Conservation (phyloP, 2,113 vertebrate genomes). For the Calyptomena viridis region DNA sequence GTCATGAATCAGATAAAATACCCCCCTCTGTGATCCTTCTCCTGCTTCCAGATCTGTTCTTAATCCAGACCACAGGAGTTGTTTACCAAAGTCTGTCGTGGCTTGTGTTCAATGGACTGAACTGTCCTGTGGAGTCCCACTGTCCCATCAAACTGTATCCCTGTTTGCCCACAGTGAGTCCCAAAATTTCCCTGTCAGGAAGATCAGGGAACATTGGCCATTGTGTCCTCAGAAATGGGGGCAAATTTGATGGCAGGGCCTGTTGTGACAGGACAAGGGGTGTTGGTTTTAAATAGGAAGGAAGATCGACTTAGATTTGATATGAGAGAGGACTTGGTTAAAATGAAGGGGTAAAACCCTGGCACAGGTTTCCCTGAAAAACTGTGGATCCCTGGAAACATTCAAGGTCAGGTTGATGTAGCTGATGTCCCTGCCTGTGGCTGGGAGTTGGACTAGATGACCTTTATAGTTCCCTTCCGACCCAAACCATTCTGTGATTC, state of each 20-base stretch:
- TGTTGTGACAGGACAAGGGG: not conserved
- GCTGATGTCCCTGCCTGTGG: not conserved
- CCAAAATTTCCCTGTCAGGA: not conserved
- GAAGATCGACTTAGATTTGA: not conserved
- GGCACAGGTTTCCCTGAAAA: not conserved
- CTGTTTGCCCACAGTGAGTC: not conserved
- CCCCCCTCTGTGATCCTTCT: not conserved
- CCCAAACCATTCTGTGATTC: not conserved
- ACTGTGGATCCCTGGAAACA: not conserved
- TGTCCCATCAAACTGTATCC: accelerated
- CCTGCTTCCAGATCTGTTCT: not conserved
- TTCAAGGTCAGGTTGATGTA: not conserved
- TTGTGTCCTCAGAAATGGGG: accelerated
- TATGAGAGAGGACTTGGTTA: accelerated
- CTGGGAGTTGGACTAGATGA: too few relatives aligned
- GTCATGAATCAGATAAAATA: not conserved
- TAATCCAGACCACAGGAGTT: not conserved
- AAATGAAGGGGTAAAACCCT: not conserved
- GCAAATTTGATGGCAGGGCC: not conserved
- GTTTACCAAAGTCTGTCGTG: not conserved
- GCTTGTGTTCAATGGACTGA: not conserved
- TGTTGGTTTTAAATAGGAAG: accelerated
- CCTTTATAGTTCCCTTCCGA: not conserved
- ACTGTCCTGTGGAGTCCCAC: not conserved
- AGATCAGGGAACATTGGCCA: not conserved